A percentile compares a stretch with the other conserved stretches of the same genome.
Conservation (phyloP, 2,797 vertebrate species). For the Lutjanus campechanus region DNA sequence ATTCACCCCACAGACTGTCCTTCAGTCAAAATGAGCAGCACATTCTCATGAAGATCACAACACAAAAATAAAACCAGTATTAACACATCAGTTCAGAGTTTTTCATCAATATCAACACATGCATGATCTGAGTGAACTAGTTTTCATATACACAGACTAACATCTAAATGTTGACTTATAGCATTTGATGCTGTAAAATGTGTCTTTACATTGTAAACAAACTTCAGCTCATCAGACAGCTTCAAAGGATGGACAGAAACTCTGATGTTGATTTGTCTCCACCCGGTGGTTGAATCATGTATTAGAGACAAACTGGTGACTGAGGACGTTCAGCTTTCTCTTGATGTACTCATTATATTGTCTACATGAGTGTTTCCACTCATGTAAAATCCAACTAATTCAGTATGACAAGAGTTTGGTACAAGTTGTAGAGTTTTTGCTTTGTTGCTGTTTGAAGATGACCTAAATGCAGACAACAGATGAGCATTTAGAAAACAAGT, state of each 20-base stretch:
- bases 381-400: too few species aligned
- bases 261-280: background rate
- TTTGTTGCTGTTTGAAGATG: too few species aligned
- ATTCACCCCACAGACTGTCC: too few species aligned
- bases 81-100: background rate
- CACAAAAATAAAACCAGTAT: background rate
- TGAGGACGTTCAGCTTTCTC: background rate
- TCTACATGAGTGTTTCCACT: background rate
- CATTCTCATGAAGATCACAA: background rate
- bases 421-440: too few species aligned
- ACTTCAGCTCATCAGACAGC: background rate
- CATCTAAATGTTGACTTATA: background rate
- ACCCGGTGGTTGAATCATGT: constrained; percentile 3
- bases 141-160: background rate
- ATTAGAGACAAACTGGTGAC: background rate
- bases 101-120: background rate
- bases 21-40: too few species aligned
- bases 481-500: too few species aligned
- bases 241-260: background rate
- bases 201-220: background rate
- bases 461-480: too few species aligned
- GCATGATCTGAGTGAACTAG: background rate
- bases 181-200: background rate
- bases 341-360: background rate
- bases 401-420: too few species aligned